A percentile compares a stretch with the other conserved stretches of the same genome.
Conservation (phyloP, 2,888 invertebrate genomes). For the Didymodactylos carnosus region DNA sequence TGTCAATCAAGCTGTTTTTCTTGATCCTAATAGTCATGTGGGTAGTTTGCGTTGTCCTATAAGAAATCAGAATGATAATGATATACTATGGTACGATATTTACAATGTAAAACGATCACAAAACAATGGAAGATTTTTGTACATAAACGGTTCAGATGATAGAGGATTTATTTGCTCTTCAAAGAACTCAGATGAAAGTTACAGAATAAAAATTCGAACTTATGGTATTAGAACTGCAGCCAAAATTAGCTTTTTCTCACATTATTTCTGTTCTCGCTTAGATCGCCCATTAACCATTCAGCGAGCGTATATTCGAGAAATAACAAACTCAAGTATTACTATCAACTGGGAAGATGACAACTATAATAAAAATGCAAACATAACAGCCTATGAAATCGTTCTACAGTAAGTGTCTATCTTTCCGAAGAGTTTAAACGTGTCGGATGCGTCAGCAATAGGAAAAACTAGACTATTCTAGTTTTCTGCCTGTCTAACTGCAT, state of each 20-base stretch:
- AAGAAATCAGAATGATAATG: not conserved
- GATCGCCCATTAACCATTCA: not conserved
- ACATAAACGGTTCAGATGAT: not conserved
- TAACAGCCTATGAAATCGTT: not conserved
- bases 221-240: not conserved
- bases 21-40: not conserved
- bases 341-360: not conserved
- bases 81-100: not conserved
- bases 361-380: not conserved
- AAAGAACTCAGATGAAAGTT: not conserved
- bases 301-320: not conserved
- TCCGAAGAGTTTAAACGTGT: no score
- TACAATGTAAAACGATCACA: not conserved
- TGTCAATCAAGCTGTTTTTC: not conserved
- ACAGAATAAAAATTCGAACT: not conserved
- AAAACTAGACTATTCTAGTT: no score
- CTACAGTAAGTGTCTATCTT: not conserved
- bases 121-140: not conserved
- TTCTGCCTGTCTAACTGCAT: no score
- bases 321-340: not conserved
- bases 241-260: no score
- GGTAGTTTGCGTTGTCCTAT: not conserved
- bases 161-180: not conserved
- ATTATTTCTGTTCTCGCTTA: no score
- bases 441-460: no score